Percentiles rank a stretch among this genome's conserved stretches.
Evolutionary conservation across 2,113 vertebrate genomes (phyloP).

Genomic region (Hyaena hyaena): DNA sequence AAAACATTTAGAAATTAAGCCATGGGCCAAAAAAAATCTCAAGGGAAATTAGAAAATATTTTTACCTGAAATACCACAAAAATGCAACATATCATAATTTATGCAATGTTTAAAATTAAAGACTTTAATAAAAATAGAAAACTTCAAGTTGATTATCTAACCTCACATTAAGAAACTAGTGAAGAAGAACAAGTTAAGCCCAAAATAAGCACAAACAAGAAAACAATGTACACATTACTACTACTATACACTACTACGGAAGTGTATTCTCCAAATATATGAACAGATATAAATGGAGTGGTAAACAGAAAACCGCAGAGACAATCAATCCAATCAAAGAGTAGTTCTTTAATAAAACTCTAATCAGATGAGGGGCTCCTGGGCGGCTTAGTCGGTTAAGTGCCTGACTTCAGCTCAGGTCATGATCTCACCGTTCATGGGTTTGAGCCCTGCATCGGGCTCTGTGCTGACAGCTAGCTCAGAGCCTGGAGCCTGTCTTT

Average conservation of each 20-base stretch:
- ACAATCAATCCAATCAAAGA: not conserved
- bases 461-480: too few species aligned
- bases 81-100: not conserved
- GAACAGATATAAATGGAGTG: not conserved
- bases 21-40: not conserved
- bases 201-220: not conserved
- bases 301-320: not conserved
- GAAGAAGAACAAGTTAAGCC: not conserved
- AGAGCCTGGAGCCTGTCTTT: too few species aligned
- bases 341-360: not conserved
- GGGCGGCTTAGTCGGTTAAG: too few species aligned
- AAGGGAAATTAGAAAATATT: conserved; percentile 2
- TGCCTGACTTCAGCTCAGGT: too few species aligned
- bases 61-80: conserved; percentile 28
- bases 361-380: not conserved
- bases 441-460: too few species aligned
- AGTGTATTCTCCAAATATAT: not conserved
- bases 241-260: not conserved
- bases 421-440: too few species aligned
- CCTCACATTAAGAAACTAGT: not conserved
- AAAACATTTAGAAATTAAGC: not conserved
- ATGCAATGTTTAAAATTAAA: not conserved
- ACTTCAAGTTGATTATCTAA: conserved; percentile 27
- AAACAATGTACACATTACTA: not conserved
- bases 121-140: not conserved